Evolutionary conservation across 2,888 invertebrate genomes (phyloP).

Genomic region (Tetramorium bicarinatum): DNA sequence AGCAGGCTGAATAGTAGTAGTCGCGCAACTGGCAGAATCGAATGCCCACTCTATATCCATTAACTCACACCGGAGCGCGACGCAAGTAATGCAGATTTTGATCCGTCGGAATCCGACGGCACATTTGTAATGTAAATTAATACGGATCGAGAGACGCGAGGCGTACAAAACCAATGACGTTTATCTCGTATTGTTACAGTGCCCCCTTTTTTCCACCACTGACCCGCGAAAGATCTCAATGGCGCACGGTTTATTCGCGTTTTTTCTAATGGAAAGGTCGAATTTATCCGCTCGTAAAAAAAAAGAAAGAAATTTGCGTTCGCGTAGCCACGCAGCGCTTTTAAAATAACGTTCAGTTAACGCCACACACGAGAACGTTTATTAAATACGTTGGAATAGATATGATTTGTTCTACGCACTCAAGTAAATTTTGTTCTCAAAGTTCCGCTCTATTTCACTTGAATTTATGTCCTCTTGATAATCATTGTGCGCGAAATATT

Average conservation of each 20-base stretch:
- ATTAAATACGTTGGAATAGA: conserved; percentile 29
- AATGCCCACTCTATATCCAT: conserved; percentile 55
- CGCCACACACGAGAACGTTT: conserved; percentile 5
- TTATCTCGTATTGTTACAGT: conserved; percentile 53
- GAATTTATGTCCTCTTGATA: background rate
- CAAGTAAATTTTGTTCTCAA: conserved; percentile 2
- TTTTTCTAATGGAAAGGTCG: conserved; percentile 46
- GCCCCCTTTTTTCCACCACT: background rate
- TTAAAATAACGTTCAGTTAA: conserved; percentile 45
- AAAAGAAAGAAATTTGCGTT: background rate
- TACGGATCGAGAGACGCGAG: conserved; percentile 37
- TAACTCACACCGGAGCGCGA: conserved; percentile 37
- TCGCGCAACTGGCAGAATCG: conserved; percentile 50
- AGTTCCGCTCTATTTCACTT: no score
- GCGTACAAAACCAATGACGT: conserved; percentile 50
- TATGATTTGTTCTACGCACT: background rate
- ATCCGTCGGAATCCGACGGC: conserved; percentile 43
- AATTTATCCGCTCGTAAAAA: conserved; percentile 38
- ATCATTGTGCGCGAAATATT: background rate
- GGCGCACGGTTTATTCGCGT: conserved; percentile 21
- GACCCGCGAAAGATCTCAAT: conserved; percentile 16
- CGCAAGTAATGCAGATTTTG: conserved; percentile 49
- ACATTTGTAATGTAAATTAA: conserved; percentile 57
- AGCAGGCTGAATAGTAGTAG: conserved; percentile 18
- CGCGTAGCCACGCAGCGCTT: background rate